Base-by-base conservation (phyloP, 2,113 vertebrate genomes). In the Triplophysa dalaica region DNA sequence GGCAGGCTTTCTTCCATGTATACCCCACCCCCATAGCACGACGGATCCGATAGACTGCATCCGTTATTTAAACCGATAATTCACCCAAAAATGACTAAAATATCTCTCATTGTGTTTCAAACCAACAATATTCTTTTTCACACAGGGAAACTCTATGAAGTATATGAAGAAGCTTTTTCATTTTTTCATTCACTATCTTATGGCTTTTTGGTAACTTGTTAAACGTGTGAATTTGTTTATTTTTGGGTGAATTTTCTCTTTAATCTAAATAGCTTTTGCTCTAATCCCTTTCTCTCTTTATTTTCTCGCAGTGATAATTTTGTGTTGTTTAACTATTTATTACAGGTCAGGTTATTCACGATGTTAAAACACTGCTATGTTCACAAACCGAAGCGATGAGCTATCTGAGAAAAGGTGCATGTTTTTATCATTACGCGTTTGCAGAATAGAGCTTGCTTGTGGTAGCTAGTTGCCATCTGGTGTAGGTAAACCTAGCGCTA, bases 371-470 rank as follows among this genome's bases (percentile, higher is more conserved):
- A 58, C 48, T 82, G 33, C 87, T 91, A 81, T 86, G 81, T 87
- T 84, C 83, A 88, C 87, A 73, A 73, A 43, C 33, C 10, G 70
- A 60, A 60, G 82, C 86, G 84, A 75, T 88, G 81, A 87, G 78
- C 89, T 86, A 81, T 90, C 87, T 74, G 83, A 70, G 70, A 79
- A 92, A 89, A 93, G 92, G 92, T 93, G 91, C 89, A 87, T 87
- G 79, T 72, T 89, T 86, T 77, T 19, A 56, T 56, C 72, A 75
- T 85, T 81, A 67, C 86, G 17, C 24, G 63, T 89, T 87, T 85
- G 17, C 16, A 61, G 72, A 65, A 41, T 81, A 86, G 82, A 87
- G 70, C 2, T 52, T 83, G 61, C 76, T 83, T 83, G 70, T 84
- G 69, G 45, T 72, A 75, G 77, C 77, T 86, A 82, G 68, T 74